Conservation (phyloP, 2,797 vertebrate species). For the Siniperca scherzeri region DNA sequence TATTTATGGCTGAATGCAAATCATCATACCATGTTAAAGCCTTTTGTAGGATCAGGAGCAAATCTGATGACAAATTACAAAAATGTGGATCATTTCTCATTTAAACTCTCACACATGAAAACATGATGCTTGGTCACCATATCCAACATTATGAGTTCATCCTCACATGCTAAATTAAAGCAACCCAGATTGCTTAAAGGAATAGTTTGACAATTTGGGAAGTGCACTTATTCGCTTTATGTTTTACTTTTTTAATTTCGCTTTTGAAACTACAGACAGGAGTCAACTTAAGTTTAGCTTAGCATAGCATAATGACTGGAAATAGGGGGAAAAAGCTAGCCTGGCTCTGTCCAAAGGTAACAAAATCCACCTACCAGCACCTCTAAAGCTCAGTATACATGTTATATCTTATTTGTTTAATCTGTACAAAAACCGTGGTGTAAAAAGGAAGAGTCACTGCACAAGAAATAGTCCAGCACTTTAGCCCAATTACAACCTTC, state of each 20-base stretch:
- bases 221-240: neutral
- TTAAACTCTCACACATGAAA: neutral
- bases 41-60: conserved; percentile 2
- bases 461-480: neutral
- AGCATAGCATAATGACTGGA: neutral
- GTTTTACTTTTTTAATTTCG: neutral
- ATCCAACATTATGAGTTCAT: too few relatives aligned
- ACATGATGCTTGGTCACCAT: neutral
- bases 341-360: neutral
- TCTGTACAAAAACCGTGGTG: neutral
- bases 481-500: neutral
- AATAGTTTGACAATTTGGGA: neutral
- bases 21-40: neutral
- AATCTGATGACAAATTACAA: neutral
- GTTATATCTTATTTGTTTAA: neutral
- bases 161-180: neutral
- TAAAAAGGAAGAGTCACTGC: neutral
- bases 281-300: neutral
- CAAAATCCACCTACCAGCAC: neutral
- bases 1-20: conserved; percentile 3
- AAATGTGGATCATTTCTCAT: neutral
- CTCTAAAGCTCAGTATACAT: neutral
- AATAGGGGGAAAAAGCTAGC: neutral
- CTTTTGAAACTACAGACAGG: neutral
- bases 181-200: neutral